Base-by-base conservation (phyloP, 2,113 vertebrate genomes). In the Pedetes capensis region DNA sequence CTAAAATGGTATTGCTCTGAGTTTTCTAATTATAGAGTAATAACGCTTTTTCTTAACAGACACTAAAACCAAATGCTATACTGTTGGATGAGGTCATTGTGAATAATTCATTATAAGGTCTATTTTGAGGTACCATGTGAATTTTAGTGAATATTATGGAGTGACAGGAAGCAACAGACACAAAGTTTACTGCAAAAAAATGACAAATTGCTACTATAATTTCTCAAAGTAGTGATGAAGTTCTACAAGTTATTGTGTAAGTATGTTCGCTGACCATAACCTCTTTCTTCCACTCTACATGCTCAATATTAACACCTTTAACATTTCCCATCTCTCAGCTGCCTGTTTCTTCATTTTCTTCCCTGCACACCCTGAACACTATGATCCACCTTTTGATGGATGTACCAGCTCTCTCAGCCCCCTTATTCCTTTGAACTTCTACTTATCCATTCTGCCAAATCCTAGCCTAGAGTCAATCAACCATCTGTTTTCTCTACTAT, bases 21-120 rank as follows among this genome's bases (percentile, higher is more conserved):
- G 89, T 95, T 95, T 59, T 97, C 95, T 97, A 96, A 97, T 96
- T 97, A 96, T 96, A 97, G 96, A 87, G 63, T 68, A 92, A 92
- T 96, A 95, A 95, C 81, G 5, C 91, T 83, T 96, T 97, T 96
- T 93, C 88, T 96, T 84, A 97, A 97, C 90, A 91, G 92, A 95
- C 88, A 95, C 91, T 95, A 92, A 97, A 97, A 93, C 83, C 95
- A 96, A 97, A 97, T 91, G 96, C 88, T 92, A 89, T 95, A 95
- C 95, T 83, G 88, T 95, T 96, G 72, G 84, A 94, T 97, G 95
- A 97, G 88, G 95, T 96, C 95, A 96, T 82, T 90, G 85, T 95
- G 94, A 96, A 96, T 74, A 94, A 69, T 32, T 91, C 94, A 69
- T 94, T 87, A 86, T 94, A 95, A 96, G 84, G 57, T 44, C 78